Evolutionary conservation across 2,797 vertebrate genomes (phyloP), one percentile per base, ranked within the genome.

Genomic region (Rhinatrema bivittatum): DNA sequence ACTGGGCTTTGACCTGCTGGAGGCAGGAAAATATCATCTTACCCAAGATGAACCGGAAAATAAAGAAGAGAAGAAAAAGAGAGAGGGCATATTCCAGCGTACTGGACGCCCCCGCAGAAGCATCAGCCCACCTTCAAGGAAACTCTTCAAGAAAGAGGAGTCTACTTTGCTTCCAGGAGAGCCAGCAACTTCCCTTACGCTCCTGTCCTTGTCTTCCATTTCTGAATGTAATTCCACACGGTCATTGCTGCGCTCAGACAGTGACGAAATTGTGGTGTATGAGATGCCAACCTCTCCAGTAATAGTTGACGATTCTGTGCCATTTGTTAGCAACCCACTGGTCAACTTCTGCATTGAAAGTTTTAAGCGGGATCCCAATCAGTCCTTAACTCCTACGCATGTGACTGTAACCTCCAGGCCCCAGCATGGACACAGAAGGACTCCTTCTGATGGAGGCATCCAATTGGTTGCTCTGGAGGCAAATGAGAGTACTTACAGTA

Each of bases 201-300:
- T 95, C 53, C 84, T 93, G 32, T 97, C 94, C 39, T 69, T 97
- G 47, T 96, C 93, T 21, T 92, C 94, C 9, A 82, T 90, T 69
- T 94, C 94, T 0, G 93, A 97, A 84, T 95, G 91, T 70, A 94
- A 95, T 65, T 98, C 95, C 20, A 97, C 94, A 0, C 89, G 89
- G 19, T 98, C 94, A 7, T 74, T 98, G 56, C 79, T 98, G 50
- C 90, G 77, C 52, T 83, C 84, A 0, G 94, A 98, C 78, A 96
- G 91, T 4, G 90, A 97, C 53, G 94, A 98, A 75, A 62, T 92
- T 32, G 64, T 94, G 52, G 87, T 88, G 3, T 89, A 79, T 13
- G 84, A 87, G 51, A 86, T 85, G 84, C 79, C 85, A 7, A 62
- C 73, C 42, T 79, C 74, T 36, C 84, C 87, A 0, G 70, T 58